These are phyloP conservation scores for Bothrops jararaca DNA, from an alignment of 2,113 vertebrate genomes.

Conservation along the genomic window DNA sequence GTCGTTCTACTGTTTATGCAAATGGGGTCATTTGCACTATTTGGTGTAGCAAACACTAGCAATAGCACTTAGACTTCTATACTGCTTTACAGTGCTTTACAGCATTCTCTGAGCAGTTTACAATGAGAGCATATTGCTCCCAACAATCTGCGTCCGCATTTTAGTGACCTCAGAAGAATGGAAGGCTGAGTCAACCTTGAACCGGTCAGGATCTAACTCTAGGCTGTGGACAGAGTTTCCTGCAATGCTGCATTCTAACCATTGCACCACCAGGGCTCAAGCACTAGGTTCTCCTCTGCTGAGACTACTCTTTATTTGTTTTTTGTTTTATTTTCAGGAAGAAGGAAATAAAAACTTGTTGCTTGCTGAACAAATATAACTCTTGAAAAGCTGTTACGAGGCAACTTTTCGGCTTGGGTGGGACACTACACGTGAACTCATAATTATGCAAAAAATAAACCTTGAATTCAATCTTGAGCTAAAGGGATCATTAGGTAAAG, in stretches of 20 bases:
- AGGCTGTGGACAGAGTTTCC: background rate
- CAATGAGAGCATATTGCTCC: background rate
- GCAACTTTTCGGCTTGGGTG: slow-evolving; percentile 74
- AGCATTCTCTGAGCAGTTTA: too few species aligned
- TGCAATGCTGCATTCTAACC: background rate
- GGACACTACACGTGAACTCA: slow-evolving; percentile 60
- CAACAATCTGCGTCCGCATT: background rate
- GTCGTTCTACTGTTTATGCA: background rate
- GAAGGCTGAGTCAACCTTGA: background rate
- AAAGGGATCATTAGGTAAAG: slow-evolving; percentile 20
- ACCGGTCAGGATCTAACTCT: background rate
- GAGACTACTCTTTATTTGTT: slow-evolving; percentile 3
- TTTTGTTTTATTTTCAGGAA: slow-evolving; percentile 74
- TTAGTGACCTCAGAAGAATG: background rate
- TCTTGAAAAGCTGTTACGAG: slow-evolving; percentile 74
- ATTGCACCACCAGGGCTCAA: background rate
- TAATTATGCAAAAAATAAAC: slow-evolving; percentile 57
- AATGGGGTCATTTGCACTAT: slow-evolving; percentile 32
- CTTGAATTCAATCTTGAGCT: slow-evolving; percentile 31
- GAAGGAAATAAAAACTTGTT: slow-evolving; percentile 65
- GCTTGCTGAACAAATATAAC: slow-evolving; percentile 69
- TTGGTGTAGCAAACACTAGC: slow-evolving; percentile 33
- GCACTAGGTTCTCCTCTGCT: slow-evolving; percentile 7
- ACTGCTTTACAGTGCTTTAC: too few species aligned
- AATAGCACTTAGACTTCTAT: background rate